Evolutionary conservation across 1,140 invertebrate genomes (phyloP), one percentile per base, ranked within the genome.

Genomic region (Aricia agestis): DNA sequence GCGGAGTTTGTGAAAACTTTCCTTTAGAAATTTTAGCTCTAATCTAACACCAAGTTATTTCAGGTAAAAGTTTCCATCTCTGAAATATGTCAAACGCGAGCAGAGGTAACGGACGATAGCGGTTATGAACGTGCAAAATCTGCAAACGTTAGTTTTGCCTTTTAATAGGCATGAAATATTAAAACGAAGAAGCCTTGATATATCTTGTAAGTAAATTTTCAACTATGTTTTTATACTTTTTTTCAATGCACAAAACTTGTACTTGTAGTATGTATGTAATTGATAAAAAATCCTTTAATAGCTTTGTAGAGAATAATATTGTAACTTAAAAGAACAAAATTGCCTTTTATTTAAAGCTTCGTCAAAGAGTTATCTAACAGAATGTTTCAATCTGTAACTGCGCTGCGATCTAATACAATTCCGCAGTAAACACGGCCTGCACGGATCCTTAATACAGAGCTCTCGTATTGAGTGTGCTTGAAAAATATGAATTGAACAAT

Each of bases 401-500:
- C 3, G 45, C 45, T 52, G 1, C 45, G 45, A 52, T 52, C 45
- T 52, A 52, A 52, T 52, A 52, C 45, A 52, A 52, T 52, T 52
- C 45, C 11, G 45, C 45, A 52, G 45, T 52, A 52, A 52, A 52
- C 45, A 52, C 45, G 45, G 11, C 2, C 9, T 45, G 45, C 45
- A 1, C 41, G 2, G 45, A 52, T 52, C 45, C 45, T 52, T 52
- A 52, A 69, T 61, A 36, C 68, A 61, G 36, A 59, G 36, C 25
- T 52, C 68, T 69, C 58, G 52, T 32, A 36, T 59, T 57, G 68
- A 69, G 68, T 69, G 59, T 19, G 68, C 68, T 69, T 69, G 68
- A 69, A 69, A 69, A 69, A 69, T 69, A 69, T 69, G 68, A 69
- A 69, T 69, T 69, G 52, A 69, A 69, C 68, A 69, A 69, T 61